Percentiles rank a stretch among this genome's conserved stretches.
phyloP scores from a whole-genome alignment of 2,797 vertebrate genomes.

The Ctenosaura bakeri region DNA sequence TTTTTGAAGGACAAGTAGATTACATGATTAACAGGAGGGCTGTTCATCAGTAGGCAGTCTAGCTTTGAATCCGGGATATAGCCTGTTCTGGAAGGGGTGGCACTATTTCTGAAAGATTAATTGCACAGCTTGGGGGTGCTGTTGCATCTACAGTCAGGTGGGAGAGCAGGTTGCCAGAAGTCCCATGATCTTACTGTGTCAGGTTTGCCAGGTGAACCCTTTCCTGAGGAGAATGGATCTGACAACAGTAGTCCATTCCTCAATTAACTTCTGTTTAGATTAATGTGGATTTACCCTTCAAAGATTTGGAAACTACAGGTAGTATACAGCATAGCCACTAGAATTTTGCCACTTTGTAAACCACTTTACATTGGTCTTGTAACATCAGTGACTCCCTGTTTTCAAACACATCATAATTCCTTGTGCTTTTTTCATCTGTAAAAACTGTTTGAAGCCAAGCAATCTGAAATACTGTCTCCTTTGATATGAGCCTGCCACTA shows the following conservation, averaged over 20 bases:
- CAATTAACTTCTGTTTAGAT: neutral
- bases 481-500: neutral
- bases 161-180: neutral
- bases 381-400: neutral
- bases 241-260: neutral
- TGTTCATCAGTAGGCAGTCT: neutral
- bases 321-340: neutral
- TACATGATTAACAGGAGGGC: neutral
- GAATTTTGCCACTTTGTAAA: neutral
- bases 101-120: neutral
- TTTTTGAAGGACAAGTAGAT: constrained; percentile 24
- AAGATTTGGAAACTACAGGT: neutral
- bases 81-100: neutral
- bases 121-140: neutral
- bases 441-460: neutral
- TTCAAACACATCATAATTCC: neutral
- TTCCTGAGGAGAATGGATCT: neutral
- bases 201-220: neutral
- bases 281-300: neutral
- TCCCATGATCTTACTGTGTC: neutral
- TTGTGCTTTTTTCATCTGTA: neutral
- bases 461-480: neutral
- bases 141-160: neutral
- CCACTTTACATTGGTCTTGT: neutral
- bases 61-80: neutral